phyloP scores from a whole-genome alignment of 37 sponge, comb jelly and placozoan genomes.

The Geodia barretti region DNA sequence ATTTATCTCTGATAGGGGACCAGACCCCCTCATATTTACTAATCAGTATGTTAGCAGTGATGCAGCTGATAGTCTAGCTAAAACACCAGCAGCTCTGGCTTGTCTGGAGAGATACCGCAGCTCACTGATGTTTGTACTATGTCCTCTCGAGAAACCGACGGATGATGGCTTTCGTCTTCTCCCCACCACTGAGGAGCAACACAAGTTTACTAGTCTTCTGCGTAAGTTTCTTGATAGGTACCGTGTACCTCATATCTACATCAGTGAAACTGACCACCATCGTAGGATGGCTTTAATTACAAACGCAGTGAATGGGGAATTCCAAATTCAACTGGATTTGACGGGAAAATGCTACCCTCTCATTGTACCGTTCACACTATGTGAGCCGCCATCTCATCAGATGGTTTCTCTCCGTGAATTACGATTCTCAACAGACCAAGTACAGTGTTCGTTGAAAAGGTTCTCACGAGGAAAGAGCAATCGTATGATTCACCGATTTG shows the following conservation, averaged over 20 bases:
- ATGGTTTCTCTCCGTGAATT: neutral
- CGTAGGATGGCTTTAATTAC: constrained; percentile 32
- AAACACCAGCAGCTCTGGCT: neutral
- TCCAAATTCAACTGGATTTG: constrained; percentile 9
- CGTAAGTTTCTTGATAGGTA: constrained; percentile 30
- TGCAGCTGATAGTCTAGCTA: constrained; percentile 25
- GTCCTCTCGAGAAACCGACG: constrained; percentile 46
- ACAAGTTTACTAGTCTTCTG: constrained; percentile 38
- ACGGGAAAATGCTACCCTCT: neutral
- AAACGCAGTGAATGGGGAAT: constrained; percentile 28
- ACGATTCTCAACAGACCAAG: neutral
- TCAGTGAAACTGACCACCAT: constrained; percentile 33
- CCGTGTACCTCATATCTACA: constrained; percentile 57
- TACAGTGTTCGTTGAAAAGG: neutral
- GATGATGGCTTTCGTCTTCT: constrained; percentile 65
- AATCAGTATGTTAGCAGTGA: constrained; percentile 1
- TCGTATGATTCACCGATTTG: constrained; percentile 39
- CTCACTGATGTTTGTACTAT: constrained; percentile 54
- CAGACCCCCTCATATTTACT: constrained; percentile 59
- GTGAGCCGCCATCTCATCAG: neutral
- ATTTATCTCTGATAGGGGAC: constrained; percentile 73
- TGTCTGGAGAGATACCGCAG: constrained; percentile 42
- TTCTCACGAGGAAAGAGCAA: constrained; percentile 1
- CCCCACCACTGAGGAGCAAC: constrained; percentile 12
- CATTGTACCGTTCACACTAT: neutral